Percentiles rank a stretch among this genome's conserved stretches.
phyloP scores from a whole-genome alignment of 2,113 vertebrate species.

The Microtus ochrogaster region DNA sequence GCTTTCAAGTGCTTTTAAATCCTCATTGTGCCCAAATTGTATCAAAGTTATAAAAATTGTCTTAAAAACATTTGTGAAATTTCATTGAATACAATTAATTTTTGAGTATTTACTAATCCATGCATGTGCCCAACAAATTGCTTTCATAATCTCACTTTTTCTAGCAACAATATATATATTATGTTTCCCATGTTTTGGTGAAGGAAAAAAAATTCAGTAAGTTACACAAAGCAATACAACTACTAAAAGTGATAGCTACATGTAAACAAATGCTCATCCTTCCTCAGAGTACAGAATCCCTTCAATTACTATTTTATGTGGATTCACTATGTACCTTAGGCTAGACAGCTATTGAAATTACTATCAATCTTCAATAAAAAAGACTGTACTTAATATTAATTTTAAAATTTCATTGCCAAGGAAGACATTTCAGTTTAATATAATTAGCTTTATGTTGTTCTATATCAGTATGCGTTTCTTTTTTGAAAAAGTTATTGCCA shows the following conservation, averaged over 20 bases:
- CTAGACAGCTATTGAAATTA: neutral
- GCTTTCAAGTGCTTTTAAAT: neutral
- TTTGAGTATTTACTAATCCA: neutral
- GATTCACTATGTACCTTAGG: neutral
- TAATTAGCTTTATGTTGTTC: neutral
- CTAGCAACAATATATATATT: neutral
- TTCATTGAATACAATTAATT: neutral
- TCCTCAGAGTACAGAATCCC: too few relatives aligned
- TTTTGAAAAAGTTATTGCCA: neutral
- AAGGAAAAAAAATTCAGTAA: neutral
- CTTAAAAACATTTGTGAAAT: neutral
- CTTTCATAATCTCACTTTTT: neutral
- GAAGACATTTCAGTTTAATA: neutral
- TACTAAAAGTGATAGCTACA: neutral
- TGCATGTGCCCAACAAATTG: neutral
- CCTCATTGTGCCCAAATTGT: neutral
- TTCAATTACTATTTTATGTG: neutral
- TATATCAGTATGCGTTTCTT: neutral
- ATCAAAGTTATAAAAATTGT: conserved; percentile 9
- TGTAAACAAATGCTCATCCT: neutral
- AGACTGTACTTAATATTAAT: neutral
- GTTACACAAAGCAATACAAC: neutral
- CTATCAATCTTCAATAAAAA: neutral
- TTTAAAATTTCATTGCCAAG: neutral
- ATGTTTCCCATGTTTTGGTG: neutral